Percentiles rank a stretch among this genome's conserved stretches.
These are phyloP conservation scores for Odocoileus hemionus DNA, from an alignment of 2,113 vertebrate genomes.

Conservation along the genomic window DNA sequence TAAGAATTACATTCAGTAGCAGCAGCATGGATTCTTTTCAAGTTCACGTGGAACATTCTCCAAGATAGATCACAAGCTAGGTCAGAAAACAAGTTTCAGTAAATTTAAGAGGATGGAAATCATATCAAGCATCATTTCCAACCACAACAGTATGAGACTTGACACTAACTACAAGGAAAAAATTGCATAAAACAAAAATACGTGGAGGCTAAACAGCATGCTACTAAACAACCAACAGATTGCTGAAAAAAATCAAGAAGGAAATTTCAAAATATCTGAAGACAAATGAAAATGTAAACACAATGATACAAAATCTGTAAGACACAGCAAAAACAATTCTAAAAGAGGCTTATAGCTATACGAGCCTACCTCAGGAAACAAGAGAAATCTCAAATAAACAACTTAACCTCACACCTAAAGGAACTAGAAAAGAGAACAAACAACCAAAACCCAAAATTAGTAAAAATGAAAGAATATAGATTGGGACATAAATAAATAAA, in stretches of 20 bases:
- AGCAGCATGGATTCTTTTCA: background rate
- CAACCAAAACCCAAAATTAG: background rate
- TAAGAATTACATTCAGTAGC: background rate
- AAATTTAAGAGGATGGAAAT: background rate
- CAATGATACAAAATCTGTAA: background rate
- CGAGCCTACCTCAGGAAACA: background rate
- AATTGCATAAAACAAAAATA: background rate
- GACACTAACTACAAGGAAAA: background rate
- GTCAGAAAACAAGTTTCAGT: background rate
- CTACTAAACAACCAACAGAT: fast-evolving
- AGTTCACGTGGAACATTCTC: background rate
- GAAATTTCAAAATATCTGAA: background rate
- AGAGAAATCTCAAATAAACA: too few species aligned
- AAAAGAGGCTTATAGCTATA: background rate
- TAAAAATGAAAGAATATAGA: background rate
- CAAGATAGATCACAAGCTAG: background rate
- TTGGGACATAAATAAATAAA: background rate
- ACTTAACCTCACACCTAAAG: background rate
- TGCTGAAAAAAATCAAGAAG: background rate
- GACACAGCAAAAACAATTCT: background rate
- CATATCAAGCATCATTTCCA: background rate
- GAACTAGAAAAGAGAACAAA: background rate
- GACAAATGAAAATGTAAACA: background rate
- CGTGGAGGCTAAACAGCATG: background rate
- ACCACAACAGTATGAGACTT: background rate